Conservation (phyloP, 2,888 invertebrate species). For the Schizotus pectinicornis region DNA sequence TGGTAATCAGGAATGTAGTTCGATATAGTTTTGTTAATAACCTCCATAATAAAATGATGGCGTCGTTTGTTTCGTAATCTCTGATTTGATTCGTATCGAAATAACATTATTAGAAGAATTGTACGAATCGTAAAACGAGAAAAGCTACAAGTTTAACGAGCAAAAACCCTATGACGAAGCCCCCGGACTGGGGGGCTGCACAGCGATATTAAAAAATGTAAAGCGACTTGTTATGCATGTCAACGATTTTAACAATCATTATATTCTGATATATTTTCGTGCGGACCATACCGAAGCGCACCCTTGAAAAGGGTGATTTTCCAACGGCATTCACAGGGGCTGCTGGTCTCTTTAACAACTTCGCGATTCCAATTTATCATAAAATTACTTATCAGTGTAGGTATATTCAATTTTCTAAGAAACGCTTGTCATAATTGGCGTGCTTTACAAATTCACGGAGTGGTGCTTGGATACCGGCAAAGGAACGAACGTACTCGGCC, state of each 20-base stretch:
- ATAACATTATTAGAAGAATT: no score
- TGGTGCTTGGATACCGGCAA: slow-evolving; percentile 8
- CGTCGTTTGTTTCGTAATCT: no score
- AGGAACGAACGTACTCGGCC: no score
- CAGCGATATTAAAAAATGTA: slow-evolving; percentile 11
- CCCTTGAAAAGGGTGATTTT: slow-evolving; percentile 20
- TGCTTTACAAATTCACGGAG: slow-evolving; percentile 31
- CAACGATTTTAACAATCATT: slow-evolving; percentile 35
- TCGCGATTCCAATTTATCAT: slow-evolving; percentile 37
- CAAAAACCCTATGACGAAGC: no score
- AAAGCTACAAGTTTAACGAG: no score
- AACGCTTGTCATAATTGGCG: slow-evolving; percentile 35
- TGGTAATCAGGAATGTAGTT: slow-evolving; percentile 18
- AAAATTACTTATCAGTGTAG: slow-evolving; percentile 35
- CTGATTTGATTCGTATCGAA: no score
- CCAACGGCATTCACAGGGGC: slow-evolving; percentile 12
- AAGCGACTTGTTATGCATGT: slow-evolving; percentile 31
- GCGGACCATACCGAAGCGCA: slow-evolving; percentile 24
- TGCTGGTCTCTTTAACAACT: slow-evolving; percentile 28
- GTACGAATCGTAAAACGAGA: no score
- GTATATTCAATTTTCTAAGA: slow-evolving; percentile 33
- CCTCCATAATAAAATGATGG: slow-evolving; percentile 8
- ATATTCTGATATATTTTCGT: slow-evolving; percentile 31
- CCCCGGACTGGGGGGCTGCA: no score
- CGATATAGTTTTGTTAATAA: slow-evolving; percentile 6